Evolutionary conservation across 2,113 vertebrate genomes (phyloP).

Genomic region (Ictidomys tridecemlineatus): DNA sequence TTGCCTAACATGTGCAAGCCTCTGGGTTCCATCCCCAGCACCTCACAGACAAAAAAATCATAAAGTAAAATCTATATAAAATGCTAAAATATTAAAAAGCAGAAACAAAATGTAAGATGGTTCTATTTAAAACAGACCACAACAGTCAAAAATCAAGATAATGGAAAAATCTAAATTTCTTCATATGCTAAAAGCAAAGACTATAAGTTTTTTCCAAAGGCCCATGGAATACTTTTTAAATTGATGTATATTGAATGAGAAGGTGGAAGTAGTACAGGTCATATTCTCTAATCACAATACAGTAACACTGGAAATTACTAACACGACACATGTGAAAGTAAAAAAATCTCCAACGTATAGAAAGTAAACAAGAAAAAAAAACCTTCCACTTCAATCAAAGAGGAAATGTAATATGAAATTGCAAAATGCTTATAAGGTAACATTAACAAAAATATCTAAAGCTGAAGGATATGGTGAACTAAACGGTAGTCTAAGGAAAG

Average conservation of each 20-base stretch:
- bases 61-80: slow-evolving; percentile 49
- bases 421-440: slow-evolving; percentile 39
- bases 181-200: neutral
- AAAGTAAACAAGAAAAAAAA: slow-evolving; percentile 16
- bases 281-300: slow-evolving; percentile 23
- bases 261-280: slow-evolving; percentile 1
- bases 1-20: too few relatives aligned
- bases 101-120: slow-evolving; percentile 30
- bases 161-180: slow-evolving; percentile 50
- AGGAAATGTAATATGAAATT: slow-evolving; percentile 43
- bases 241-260: slow-evolving; percentile 5
- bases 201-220: neutral
- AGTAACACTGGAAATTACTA: slow-evolving; percentile 25
- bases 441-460: slow-evolving; percentile 47
- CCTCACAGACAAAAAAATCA: neutral
- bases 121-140: slow-evolving; percentile 33
- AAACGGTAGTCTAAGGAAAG: slow-evolving; percentile 28
- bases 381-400: neutral
- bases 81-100: slow-evolving; percentile 27
- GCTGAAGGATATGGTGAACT: slow-evolving; percentile 9
- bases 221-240: neutral
- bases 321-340: neutral
- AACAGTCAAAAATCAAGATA: slow-evolving; percentile 31
- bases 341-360: neutral
- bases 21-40: too few relatives aligned